phyloP scores from a whole-genome alignment of 2,888 invertebrate species.

The Phengaris alcon region DNA sequence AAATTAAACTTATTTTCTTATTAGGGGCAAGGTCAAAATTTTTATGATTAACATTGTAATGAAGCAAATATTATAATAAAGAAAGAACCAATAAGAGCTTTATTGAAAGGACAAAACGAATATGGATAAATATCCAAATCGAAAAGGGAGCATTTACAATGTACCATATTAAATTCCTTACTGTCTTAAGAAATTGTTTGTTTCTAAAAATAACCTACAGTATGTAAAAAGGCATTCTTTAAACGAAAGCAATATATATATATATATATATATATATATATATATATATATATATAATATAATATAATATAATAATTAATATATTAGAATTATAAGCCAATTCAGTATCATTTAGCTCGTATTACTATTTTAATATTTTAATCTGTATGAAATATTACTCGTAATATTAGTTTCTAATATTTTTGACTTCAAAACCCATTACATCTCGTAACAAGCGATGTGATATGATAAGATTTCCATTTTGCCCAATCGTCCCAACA shows the following conservation, averaged over 20 bases:
- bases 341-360: too few species aligned
- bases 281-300: too few species aligned
- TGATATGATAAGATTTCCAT: constrained; percentile 9
- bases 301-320: too few species aligned
- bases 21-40: constrained; percentile 13
- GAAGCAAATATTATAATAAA: constrained; percentile 29
- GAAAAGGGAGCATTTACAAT: neutral
- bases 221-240: too few species aligned
- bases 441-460: neutral
- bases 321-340: too few species aligned
- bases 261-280: too few species aligned
- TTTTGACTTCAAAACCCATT: neutral
- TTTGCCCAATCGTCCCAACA: neutral
- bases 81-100: constrained; percentile 19
- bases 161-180: neutral
- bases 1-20: too few species aligned
- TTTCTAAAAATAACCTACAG: too few species aligned
- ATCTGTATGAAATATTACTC: too few species aligned
- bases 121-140: constrained; percentile 27
- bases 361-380: too few species aligned
- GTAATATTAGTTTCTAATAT: too few species aligned
- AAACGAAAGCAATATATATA: too few species aligned
- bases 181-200: neutral
- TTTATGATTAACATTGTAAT: constrained; percentile 20
- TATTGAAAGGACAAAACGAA: constrained; percentile 29